Base-by-base conservation (phyloP, 2,797 vertebrate species). In the Sebastes reedi region DNA sequence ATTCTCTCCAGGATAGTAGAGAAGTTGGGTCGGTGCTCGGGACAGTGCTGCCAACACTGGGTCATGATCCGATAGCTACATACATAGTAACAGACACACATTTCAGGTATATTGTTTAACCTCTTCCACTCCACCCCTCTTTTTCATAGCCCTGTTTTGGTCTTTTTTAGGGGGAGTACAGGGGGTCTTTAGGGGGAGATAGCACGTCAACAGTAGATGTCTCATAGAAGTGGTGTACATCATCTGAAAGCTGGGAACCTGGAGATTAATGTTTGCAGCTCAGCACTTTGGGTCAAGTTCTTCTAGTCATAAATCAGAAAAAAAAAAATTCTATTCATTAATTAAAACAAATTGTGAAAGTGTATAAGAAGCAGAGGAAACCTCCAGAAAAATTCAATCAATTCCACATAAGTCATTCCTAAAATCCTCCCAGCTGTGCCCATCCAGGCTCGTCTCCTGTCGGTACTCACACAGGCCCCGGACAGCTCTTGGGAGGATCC, bases 1-100 rank as follows among this genome's bases (percentile, higher is more conserved):
- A 99, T 97, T 85, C 95, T 97, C 83, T 98, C 97, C 92, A 97
- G 93, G 84, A 98, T 97, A 24, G 97, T 97, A 6, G 96, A 96
- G 92, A 99, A 99, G 91, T 96, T 96, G 69, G 97, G 97, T 27
- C 97, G 93, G 80, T 97, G 96, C 76, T 99, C 97, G 0, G 97
- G 97, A 90, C 96, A 97, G 79, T 99, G 97, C 89, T 98, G 97
- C 97, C 98, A 99, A 90, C 97, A 98, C 87, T 97, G 97, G 22
- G 97, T 98, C 97, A 97, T 98, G 91, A 98, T 97, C 68, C 95
- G 95, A 90, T 98, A 98, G 74, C 97, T 99, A 56, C 75, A 72
- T 98, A 42, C 77, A 79, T 1, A 46, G 27, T 0, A 71, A 78
- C 32, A 80, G 5, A 87, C 3, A 72, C 64, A 76, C 14, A 65